Base-by-base conservation (phyloP, 2,113 vertebrate species). In the human (Homo sapiens) region DNA sequence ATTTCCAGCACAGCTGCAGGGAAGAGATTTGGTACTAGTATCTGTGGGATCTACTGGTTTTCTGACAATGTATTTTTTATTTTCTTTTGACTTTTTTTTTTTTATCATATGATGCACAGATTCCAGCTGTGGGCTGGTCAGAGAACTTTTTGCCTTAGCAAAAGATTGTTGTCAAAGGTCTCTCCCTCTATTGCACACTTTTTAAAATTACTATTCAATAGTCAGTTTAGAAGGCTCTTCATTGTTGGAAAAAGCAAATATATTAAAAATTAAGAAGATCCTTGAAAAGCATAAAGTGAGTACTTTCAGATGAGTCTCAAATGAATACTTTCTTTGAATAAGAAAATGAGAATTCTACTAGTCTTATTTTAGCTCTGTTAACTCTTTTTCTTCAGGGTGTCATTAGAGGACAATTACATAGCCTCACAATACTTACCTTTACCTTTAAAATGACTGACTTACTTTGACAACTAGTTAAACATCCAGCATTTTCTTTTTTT, bases 201-300 rank as follows among this genome's bases (percentile, higher is more conserved):
- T 80, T 87, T 66, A 90, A 94, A 96, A 87, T 73, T 95, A 30
- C 27, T 75, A 76, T 70, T 93, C 32, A 70, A 90, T 6, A 73
- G n/a, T 84, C 32, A 90, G 22, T 66, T 76, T 61, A 59, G 55
- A 82, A 75, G 40, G 7, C n/a, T 82, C 52, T 55, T 30, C 45
- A 66, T 43, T 52, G 12, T 32, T 70, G 48, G 52, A 82, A 90
- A 86, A 76, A 55, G 17, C 30, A 48, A 70, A n/a, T 72, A 32
- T 84, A 97, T 79, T n/a, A 79, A 64, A 92, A 88, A 92, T 57
- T 73, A 96, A 83, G 61, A 97, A 83, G 70, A 96, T 89, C 11
- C 30, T 43, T 40, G 52, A 89, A n/a, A 84, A 93, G 50, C 83
- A 84, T 11, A 80, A 68, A 79, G 55, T 9, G 27, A 70, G 55